Evolutionary conservation across 2,797 vertebrate species (phyloP), one percentile per base, ranked within the genome.

Genomic region (Pempheris klunzingeri): DNA sequence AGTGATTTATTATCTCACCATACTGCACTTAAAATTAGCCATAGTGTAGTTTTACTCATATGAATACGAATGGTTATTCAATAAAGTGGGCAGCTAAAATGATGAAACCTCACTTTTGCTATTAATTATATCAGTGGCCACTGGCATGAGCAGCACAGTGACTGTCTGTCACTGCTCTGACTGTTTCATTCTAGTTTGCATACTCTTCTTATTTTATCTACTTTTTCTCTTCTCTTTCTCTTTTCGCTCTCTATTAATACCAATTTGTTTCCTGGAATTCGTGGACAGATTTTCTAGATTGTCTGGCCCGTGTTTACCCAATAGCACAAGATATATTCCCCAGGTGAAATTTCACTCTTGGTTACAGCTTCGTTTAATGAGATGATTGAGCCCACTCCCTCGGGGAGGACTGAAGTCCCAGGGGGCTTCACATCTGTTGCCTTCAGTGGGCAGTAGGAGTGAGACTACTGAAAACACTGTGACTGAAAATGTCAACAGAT

Each of bases 361-460:
- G 72, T 85, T 76, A 58, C 32, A 66, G 71, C 38, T 59, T 47
- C 3, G 7, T 74, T 77, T 78, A 87, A 82, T 78, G 49, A 71
- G 67, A 61, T 72, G 64, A 85, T 81, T 75, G 67, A 82, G 70
- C 38, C 3, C 5, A 52, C 73, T 79, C 68, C 63, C 81, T 64
- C 22, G n/a, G 68, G 15, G 70, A 70, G 60, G 60, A 78, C 44
- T 7, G 50, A 75, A 43, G 32, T 87, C 82, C 71, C 70, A 74
- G 24, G 50, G 36, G 60, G 50, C 65, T 83, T 72, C 77, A 81
- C 68, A 82, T 80, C 66, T 82, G 75, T 75, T 68, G 60, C 47
- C 32, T 49, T 20, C 54, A 63, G 76, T 65, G 62, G 70, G 24
- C 63, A 77, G 44, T 20, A 41, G 43, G 14, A 47, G 22, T 55